A percentile compares a stretch with the other conserved stretches of the same genome.
These are phyloP conservation scores for Stenopsyche tienmushanensis DNA, from an alignment of 1,140 invertebrate genomes.

Conservation along the genomic window DNA sequence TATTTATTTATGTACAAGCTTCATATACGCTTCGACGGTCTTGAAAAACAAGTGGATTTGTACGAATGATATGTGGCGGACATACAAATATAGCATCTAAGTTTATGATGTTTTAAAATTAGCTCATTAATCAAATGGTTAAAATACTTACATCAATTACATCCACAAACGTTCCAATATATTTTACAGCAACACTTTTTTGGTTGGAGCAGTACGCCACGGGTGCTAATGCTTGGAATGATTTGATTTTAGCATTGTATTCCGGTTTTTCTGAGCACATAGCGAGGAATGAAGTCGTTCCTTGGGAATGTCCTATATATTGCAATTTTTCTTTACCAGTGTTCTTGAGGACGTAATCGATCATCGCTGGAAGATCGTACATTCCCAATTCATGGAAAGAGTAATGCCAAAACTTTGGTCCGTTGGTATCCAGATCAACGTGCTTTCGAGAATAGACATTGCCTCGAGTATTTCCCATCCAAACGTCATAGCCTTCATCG, in stretches of 20 bases:
- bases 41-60: too few species aligned
- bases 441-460: too few species aligned
- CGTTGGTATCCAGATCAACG: too few species aligned
- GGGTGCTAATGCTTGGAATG: constrained; percentile 60
- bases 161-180: constrained; percentile 9
- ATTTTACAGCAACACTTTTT: constrained; percentile 51
- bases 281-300: constrained; percentile 60
- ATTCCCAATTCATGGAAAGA: constrained; percentile 74
- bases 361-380: constrained; percentile 69
- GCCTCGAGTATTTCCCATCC: too few species aligned
- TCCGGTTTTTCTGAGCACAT: constrained; percentile 56
- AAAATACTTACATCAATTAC: background rate
- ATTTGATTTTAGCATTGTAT: constrained; percentile 60
- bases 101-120: too few species aligned
- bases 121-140: too few species aligned
- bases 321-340: constrained; percentile 55
- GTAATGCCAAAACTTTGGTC: constrained; percentile 52
- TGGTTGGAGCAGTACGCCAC: constrained; percentile 57
- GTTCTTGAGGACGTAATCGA: constrained; percentile 60
- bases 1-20: too few species aligned
- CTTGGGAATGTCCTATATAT: constrained; percentile 63
- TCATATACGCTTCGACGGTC: too few species aligned
- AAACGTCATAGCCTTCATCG: too few species aligned
- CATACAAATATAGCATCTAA: too few species aligned
- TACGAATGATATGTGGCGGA: too few species aligned